Evolutionary conservation across 2,888 invertebrate species (phyloP).

Genomic region (Empis stercorea): DNA sequence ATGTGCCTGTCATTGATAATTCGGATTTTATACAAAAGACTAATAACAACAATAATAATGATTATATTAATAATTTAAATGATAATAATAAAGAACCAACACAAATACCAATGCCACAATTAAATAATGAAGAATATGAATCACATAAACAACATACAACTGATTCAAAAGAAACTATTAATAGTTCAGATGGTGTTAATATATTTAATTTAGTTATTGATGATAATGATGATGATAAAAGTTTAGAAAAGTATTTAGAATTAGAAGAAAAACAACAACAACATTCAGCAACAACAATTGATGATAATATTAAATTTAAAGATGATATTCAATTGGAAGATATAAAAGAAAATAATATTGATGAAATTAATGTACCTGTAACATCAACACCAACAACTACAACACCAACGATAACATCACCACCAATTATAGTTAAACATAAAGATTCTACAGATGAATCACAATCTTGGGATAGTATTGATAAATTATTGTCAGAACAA

Average conservation of each 20-base stretch:
- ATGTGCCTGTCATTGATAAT: slow-evolving; percentile 7
- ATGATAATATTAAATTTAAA: slow-evolving; percentile 7
- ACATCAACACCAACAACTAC: slow-evolving; percentile 3
- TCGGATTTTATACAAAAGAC: too few species aligned
- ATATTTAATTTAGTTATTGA: too few species aligned
- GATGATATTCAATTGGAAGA: slow-evolving; percentile 2
- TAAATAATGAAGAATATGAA: too few species aligned
- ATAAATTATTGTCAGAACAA: slow-evolving; percentile 25
- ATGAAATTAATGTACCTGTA: slow-evolving; percentile 7
- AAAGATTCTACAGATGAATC: slow-evolving; percentile 14
- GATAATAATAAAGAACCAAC: slow-evolving; percentile 10
- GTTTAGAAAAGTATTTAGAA: not conserved
- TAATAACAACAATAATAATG: too few species aligned
- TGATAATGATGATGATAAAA: too few species aligned
- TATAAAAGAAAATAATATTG: slow-evolving; percentile 7
- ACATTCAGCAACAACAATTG: slow-evolving; percentile 1
- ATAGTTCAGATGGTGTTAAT: not conserved
- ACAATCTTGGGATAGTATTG: slow-evolving; percentile 29
- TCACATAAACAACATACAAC: not conserved
- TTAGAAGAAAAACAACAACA: not conserved
- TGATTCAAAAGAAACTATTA: slow-evolving; percentile 5
- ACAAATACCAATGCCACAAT: too few species aligned
- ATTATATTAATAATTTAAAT: too few species aligned
- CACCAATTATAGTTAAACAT: slow-evolving; percentile 1
- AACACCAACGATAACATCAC: slow-evolving; percentile 8